phyloP scores from a whole-genome alignment of 2,797 vertebrate genomes.

The Malacoraja senta region DNA sequence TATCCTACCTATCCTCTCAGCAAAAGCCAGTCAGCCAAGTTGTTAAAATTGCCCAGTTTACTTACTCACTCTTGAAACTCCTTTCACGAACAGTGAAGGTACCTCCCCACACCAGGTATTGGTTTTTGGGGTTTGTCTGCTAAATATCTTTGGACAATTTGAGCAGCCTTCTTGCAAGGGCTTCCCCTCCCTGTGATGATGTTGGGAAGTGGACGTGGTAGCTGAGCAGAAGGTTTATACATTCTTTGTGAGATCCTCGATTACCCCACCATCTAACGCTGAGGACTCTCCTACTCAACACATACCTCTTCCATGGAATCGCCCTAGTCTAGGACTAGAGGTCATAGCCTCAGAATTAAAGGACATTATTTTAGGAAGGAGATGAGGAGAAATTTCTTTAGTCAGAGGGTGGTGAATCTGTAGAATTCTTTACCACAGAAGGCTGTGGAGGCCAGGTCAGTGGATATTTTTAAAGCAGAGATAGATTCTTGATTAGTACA shows the following conservation, averaged over 20 bases:
- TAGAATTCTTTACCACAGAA: too few species aligned
- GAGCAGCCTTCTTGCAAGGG: too few species aligned
- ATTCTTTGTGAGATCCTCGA: neutral
- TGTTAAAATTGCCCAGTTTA: neutral
- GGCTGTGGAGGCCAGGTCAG: too few species aligned
- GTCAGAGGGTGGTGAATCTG: too few species aligned
- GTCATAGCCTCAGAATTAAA: too few species aligned
- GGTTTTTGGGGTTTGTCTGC: neutral
- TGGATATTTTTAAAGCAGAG: too few species aligned
- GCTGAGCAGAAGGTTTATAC: neutral
- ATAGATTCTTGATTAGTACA: too few species aligned
- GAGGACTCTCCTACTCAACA: neutral
- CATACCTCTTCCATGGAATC: neutral
- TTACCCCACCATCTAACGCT: neutral
- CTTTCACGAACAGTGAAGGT: neutral
- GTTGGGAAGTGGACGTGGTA: neutral
- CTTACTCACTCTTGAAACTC: neutral
- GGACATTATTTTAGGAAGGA: too few species aligned
- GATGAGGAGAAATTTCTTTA: too few species aligned
- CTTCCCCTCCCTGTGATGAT: neutral
- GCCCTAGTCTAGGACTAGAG: neutral
- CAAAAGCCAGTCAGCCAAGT: neutral
- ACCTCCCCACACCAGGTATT: neutral
- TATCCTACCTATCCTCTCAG: neutral
- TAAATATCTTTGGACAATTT: neutral